Evolutionary conservation across 2,113 vertebrate genomes (phyloP), one percentile per base, ranked within the genome.

Genomic region (Muntiacus muntjak): DNA sequence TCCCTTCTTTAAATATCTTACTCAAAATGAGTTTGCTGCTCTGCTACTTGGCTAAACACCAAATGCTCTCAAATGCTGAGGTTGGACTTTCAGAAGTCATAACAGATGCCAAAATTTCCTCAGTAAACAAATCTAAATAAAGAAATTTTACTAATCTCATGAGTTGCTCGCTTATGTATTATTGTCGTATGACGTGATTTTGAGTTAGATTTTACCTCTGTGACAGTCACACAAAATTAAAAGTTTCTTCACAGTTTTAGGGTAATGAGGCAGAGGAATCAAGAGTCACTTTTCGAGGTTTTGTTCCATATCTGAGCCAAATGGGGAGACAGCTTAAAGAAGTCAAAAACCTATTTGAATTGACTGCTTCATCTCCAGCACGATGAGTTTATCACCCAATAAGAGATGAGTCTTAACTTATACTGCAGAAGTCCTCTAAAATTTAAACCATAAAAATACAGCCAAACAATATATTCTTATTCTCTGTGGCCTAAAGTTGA

Each of bases 1-100:
- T 93, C 97, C 81, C 81, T 97, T 98, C 96, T 97, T 97, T 98
- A 97, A 97, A 97, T 97, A 97, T 95, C 97, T 97, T 95, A 95
- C 95, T 74, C 84, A 96, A 6, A 91, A 98, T 93, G 50, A 7
- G 1, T 84, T 95, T 98, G 57, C 95, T 93, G 78, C 33, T 93
- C 96, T 91, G 60, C 64, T 97, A 95, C 95, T 98, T 96, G 97
- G 45, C 88, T 86, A 93, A 94, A 98, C 57, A 50, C 60, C 91
- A 95, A 96, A 97, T 97, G 17, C 91, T 98, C 3, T 7, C 54
- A 98, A 97, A 89, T 82, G 96, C 97, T 98, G 96, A 97, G 96
- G 47, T 47, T 71, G 89, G 91, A 97, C 87, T 91, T 98, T 94
- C 84, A 81, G 85, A 83, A 97, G 67, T 79, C 89, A 52, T 25